Percentiles rank a stretch among this genome's conserved stretches.
Conservation (phyloP, 2,797 vertebrate species). For the Hyperoplus immaculatus region DNA sequence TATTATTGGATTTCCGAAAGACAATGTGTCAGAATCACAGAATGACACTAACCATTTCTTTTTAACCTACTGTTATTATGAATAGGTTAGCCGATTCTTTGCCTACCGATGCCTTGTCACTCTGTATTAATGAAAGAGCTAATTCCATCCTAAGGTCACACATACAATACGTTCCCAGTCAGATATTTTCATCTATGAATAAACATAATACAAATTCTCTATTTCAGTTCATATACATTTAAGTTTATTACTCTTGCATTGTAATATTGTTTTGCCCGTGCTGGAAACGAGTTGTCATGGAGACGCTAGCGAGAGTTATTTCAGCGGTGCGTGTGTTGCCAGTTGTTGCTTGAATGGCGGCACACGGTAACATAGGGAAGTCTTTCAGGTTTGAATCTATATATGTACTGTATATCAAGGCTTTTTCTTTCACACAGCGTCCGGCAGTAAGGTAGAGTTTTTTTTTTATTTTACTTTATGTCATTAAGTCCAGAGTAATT, state of each 20-base stretch:
- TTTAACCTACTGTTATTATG: background rate
- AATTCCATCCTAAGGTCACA: background rate
- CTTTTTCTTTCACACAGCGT: slow-evolving; percentile 7
- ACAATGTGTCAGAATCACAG: no score
- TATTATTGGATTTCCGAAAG: no score
- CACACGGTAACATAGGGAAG: slow-evolving; percentile 15
- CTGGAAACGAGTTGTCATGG: slow-evolving; percentile 40
- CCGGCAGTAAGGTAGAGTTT: slow-evolving; percentile 22
- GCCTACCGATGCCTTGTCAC: background rate
- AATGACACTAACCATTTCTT: no score
- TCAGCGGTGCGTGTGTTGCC: background rate
- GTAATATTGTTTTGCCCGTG: slow-evolving; percentile 1
- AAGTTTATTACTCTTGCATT: slow-evolving; percentile 23
- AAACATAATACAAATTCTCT: background rate
- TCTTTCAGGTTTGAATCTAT: slow-evolving; percentile 44
- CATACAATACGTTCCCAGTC: background rate
- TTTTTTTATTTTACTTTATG: slow-evolving; percentile 44
- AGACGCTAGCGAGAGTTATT: slow-evolving; percentile 6
- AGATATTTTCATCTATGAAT: slow-evolving; percentile 9
- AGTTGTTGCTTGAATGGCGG: slow-evolving; percentile 39
- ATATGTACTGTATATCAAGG: background rate
- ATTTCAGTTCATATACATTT: slow-evolving; percentile 3
- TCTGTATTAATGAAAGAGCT: background rate
- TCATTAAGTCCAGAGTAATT: slow-evolving; percentile 78
- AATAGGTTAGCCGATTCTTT: background rate